phyloP scores from a whole-genome alignment of 2,113 vertebrate species.

The Chiloscyllium plagiosum region DNA sequence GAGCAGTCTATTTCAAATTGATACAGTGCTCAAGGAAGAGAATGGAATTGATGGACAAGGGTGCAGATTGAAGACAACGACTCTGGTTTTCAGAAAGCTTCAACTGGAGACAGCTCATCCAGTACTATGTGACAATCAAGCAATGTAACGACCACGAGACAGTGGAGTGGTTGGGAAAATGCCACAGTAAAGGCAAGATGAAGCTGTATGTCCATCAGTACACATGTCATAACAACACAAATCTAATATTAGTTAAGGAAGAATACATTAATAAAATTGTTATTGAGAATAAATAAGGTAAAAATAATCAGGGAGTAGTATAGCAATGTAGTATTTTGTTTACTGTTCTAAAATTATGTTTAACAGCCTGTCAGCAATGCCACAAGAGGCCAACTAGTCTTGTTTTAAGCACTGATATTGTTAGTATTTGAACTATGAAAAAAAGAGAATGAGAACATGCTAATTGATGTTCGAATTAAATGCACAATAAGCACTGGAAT shows the following conservation, averaged over 20 bases:
- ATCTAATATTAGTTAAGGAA: background rate
- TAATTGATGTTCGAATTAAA: conserved; percentile 14
- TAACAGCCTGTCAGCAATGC: background rate
- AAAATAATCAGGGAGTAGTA: background rate
- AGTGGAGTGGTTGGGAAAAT: background rate
- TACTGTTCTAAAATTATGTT: background rate
- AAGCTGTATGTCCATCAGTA: background rate
- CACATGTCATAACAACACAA: background rate
- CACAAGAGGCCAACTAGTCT: background rate
- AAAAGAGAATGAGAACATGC: background rate
- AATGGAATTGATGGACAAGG: background rate
- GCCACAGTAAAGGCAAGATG: background rate
- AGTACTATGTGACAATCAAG: background rate
- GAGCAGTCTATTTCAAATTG: background rate
- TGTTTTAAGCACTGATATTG: background rate
- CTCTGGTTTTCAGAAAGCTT: background rate
- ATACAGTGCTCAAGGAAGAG: background rate
- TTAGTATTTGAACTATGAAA: background rate
- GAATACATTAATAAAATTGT: background rate
- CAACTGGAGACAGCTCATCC: background rate
- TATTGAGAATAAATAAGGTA: background rate
- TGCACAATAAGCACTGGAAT: background rate
- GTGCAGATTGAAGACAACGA: background rate
- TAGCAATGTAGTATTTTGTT: background rate
- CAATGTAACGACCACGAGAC: background rate